These are phyloP conservation scores for Phaonia tiefii DNA, from an alignment of 2,888 invertebrate species.

Conservation along the genomic window DNA sequence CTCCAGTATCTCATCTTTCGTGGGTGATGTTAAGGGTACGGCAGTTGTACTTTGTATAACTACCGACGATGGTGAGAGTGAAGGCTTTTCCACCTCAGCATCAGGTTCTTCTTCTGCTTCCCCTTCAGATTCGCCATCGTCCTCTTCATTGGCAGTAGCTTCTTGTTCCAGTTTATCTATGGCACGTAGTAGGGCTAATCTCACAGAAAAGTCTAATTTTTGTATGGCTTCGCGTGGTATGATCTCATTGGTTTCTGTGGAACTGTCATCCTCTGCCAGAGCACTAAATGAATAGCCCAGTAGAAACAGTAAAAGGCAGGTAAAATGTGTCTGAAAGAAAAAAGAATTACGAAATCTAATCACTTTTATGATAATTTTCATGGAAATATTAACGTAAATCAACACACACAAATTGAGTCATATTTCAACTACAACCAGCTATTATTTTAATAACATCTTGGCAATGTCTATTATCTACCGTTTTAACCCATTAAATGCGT, in stretches of 20 bases:
- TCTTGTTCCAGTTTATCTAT: slow-evolving; percentile 88
- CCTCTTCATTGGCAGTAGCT: slow-evolving; percentile 73
- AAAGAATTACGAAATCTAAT: slow-evolving; percentile 24
- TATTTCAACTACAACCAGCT: too few species aligned
- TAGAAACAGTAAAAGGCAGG: slow-evolving; percentile 70
- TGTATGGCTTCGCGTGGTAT: slow-evolving; percentile 82
- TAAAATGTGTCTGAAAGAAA: slow-evolving; percentile 69
- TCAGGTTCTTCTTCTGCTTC: slow-evolving; percentile 37
- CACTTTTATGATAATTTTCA: slow-evolving; percentile 41
- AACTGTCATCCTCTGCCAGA: slow-evolving; percentile 70
- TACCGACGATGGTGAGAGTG: slow-evolving; percentile 32
- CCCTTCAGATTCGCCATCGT: slow-evolving; percentile 68
- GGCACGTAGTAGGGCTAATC: slow-evolving; percentile 88
- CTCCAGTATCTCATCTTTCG: slow-evolving; percentile 80
- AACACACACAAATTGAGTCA: slow-evolving; percentile 2
- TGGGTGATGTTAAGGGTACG: slow-evolving; percentile 72
- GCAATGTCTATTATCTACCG: background rate
- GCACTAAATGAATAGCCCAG: slow-evolving; percentile 67
- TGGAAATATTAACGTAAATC: too few species aligned
- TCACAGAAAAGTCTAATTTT: slow-evolving; percentile 86
- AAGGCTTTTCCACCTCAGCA: background rate
- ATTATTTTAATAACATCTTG: too few species aligned
- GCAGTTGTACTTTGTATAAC: slow-evolving; percentile 56
- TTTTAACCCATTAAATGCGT: slow-evolving; percentile 37
- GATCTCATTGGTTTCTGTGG: slow-evolving; percentile 79